phyloP scores from a whole-genome alignment of 2,888 invertebrate species.

The Dorcus parallelipipedus region DNA sequence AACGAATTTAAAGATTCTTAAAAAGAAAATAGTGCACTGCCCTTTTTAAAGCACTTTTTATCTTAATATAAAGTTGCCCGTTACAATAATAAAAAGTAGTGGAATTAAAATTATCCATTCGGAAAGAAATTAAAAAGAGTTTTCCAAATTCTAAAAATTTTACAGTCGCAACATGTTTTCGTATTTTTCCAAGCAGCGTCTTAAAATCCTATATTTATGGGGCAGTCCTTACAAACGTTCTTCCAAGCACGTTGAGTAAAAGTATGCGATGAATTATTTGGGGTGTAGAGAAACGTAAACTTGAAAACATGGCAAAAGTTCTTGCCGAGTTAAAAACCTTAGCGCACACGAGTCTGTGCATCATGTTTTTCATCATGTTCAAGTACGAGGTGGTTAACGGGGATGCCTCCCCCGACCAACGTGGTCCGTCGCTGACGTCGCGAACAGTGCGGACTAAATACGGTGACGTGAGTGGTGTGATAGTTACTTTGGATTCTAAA shows the following conservation, averaged over 20 bases:
- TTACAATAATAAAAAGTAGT: too few relatives aligned
- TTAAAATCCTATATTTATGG: too few relatives aligned
- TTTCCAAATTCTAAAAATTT: too few relatives aligned
- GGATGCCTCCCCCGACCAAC: constrained; percentile 36
- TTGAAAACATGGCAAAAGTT: constrained; percentile 5
- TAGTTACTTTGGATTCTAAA: constrained; percentile 76
- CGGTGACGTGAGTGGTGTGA: constrained; percentile 81
- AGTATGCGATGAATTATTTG: not conserved
- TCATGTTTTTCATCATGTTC: constrained; percentile 7
- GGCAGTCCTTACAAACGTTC: not conserved
- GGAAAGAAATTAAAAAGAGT: too few relatives aligned
- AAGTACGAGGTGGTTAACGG: constrained; percentile 21
- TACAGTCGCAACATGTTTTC: not conserved
- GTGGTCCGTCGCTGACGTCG: constrained; percentile 61
- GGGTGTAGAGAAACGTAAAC: constrained; percentile 1
- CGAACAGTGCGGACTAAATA: constrained; percentile 85
- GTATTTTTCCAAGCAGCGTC: not conserved
- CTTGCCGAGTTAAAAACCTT: constrained; percentile 2
- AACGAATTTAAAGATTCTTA: not conserved
- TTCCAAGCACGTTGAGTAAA: too few relatives aligned
- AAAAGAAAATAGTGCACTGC: not conserved
- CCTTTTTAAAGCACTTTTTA: not conserved
- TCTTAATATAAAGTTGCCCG: not conserved
- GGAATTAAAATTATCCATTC: too few relatives aligned
- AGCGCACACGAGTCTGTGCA: constrained; percentile 5